Conservation (phyloP, 1,140 invertebrate genomes). For the Habropoda laboriosa region DNA sequence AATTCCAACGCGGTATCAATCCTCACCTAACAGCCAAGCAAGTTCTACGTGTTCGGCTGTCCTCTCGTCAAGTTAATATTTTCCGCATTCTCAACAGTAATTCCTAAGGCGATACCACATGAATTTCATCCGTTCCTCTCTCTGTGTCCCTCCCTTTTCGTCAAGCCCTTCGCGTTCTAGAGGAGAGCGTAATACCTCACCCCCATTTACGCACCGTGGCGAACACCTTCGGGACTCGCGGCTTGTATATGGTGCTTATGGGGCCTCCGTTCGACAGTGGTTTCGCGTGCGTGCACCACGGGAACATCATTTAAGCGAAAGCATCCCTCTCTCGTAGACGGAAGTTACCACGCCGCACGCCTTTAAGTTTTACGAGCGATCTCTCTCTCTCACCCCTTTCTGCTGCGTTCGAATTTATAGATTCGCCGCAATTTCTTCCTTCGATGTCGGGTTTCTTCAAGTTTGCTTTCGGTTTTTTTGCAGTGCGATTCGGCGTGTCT, state of each 20-base stretch:
- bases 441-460: background rate
- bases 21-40: background rate
- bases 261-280: constrained; percentile 18
- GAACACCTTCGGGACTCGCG: constrained; percentile 22
- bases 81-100: constrained; percentile 2
- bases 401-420: background rate
- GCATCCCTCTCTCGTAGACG: background rate
- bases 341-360: constrained; percentile 14
- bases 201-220: constrained; percentile 12
- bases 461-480: background rate
- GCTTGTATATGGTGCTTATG: constrained; percentile 16
- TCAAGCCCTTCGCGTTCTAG: background rate
- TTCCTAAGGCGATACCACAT: background rate
- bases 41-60: background rate
- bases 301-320: constrained; percentile 32
- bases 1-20: background rate
- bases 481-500: background rate
- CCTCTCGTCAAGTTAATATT: constrained; percentile 3
- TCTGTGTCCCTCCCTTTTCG: background rate
- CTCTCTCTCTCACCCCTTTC: background rate
- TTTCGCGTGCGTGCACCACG: constrained; percentile 24
- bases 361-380: constrained; percentile 11
- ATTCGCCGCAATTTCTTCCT: background rate
- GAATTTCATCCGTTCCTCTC: background rate
- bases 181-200: constrained; percentile 26